Base-by-base conservation (phyloP, 2,888 invertebrate genomes). In the Microdon myrmicae region DNA sequence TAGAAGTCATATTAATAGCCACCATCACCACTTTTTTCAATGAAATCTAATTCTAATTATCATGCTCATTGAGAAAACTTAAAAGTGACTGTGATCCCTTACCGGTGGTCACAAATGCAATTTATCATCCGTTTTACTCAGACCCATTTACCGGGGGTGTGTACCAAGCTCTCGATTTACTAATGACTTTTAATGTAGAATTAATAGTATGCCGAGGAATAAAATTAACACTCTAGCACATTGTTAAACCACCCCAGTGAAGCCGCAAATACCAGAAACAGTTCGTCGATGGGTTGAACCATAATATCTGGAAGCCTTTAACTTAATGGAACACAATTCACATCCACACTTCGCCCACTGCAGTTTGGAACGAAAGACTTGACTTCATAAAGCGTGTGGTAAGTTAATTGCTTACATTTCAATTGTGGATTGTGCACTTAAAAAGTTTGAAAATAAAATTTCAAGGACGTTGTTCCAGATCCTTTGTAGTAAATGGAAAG, bases 391-490 rank as follows among this genome's bases (percentile, higher is more conserved):
- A 23, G 44, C 53, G 44, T 44, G 53, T 44, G 37, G 28, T 31
- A 31, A 23, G 17, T 37, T 29, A 26, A 44, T 44, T 51, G 31
- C 37, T 9, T 23, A 26, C n/a, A 22, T 34, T 51, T 26, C 6
- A 43, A 28, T 37, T 37, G 43, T 29, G 29, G 53, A 29, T 44
- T 37, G 44, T 53, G 43, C 44, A 53, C 44, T 44, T 37, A 16
- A 53, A 35, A 44, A 35, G n/a, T 9, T 13, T 53, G 12, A 17
- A 23, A 44, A 44, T 37, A 37, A 29, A 43, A n/a, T n/a, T n/a
- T n/a, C n/a, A n/a, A n/a, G n/a, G n/a, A n/a, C n/a, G n/a, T n/a
- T n/a, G n/a, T n/a, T n/a, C n/a, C n/a, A n/a, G n/a, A n/a, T n/a
- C n/a, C n/a, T n/a, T n/a, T n/a, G n/a, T n/a, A n/a, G n/a, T n/a